A percentile compares a stretch with the other conserved stretches of the same genome.
Evolutionary conservation across 2,888 invertebrate species (phyloP).

Genomic region (Archips crataeganus): DNA sequence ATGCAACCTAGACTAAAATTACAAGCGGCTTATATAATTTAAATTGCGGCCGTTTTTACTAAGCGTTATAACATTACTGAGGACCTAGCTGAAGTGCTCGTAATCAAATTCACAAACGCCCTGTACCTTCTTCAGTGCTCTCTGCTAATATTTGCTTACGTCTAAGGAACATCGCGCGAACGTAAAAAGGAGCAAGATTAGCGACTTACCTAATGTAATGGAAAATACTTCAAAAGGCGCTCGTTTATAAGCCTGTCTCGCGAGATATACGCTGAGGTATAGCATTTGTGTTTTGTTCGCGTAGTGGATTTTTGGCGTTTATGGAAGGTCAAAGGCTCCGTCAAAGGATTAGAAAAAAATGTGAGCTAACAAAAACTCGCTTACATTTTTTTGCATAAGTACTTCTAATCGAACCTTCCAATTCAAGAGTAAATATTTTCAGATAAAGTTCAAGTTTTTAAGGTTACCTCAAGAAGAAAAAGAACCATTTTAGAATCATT

Average conservation of each 20-base stretch:
- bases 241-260: constrained; percentile 54
- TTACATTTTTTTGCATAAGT: neutral
- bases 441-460: too few relatives aligned
- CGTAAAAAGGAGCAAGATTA: constrained; percentile 66
- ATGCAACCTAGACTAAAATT: neutral
- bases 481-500: too few relatives aligned
- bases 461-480: too few relatives aligned
- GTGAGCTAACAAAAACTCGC: neutral
- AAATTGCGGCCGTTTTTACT: constrained; percentile 46
- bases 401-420: too few relatives aligned
- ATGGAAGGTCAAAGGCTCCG: constrained; percentile 18
- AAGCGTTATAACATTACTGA: constrained; percentile 47
- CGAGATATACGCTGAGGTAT: constrained; percentile 47
- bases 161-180: constrained; percentile 48
- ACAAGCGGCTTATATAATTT: constrained; percentile 34
- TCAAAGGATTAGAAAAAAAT: constrained; percentile 3
- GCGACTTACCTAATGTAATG: constrained; percentile 72
- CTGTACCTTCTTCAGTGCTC: constrained; percentile 51
- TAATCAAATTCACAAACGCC: constrained; percentile 64
- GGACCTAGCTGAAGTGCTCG: constrained; percentile 44
- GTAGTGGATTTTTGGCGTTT: constrained; percentile 23
- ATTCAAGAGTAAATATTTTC: too few relatives aligned
- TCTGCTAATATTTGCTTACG: constrained; percentile 62
- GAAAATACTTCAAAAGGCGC: constrained; percentile 69
- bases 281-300: constrained; percentile 35